Evolutionary conservation across 2,797 vertebrate genomes (phyloP).

Genomic region (Sciaenops ocellatus): DNA sequence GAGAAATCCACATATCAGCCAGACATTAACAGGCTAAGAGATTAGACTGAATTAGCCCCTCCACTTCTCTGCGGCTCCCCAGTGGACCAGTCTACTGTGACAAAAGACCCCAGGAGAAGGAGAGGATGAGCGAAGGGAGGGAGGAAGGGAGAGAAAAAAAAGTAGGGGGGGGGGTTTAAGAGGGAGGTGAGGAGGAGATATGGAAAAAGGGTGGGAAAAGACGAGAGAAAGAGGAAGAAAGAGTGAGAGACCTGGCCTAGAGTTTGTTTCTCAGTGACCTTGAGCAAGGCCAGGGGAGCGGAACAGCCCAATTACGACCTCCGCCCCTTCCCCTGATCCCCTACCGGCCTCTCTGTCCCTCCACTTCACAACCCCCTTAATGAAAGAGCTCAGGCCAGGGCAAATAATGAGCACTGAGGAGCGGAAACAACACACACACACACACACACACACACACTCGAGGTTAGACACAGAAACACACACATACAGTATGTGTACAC

Average conservation of each 20-base stretch:
- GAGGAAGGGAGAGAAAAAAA: slow-evolving; percentile 41
- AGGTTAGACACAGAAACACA: slow-evolving; percentile 1
- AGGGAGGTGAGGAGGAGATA: slow-evolving; percentile 36
- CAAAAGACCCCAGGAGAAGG: slow-evolving; percentile 78
- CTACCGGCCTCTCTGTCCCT: slow-evolving; percentile 62
- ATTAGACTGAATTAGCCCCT: slow-evolving; percentile 85
- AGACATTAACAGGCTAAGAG: slow-evolving; percentile 82
- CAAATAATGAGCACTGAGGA: slow-evolving; percentile 79
- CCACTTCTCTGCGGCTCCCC: slow-evolving; percentile 72
- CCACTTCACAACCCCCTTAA: slow-evolving; percentile 74
- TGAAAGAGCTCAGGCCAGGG: slow-evolving; percentile 81
- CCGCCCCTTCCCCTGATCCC: slow-evolving; percentile 75
- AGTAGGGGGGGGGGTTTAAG: slow-evolving; percentile 33
- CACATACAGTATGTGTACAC: slow-evolving; percentile 22
- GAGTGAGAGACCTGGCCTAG: slow-evolving; percentile 64
- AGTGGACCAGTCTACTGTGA: slow-evolving; percentile 74
- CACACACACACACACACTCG: slow-evolving; percentile 8
- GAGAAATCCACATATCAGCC: slow-evolving; percentile 84
- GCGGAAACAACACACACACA: slow-evolving; percentile 56
- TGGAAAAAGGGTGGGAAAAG: slow-evolving; percentile 33
- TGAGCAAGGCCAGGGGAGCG: slow-evolving; percentile 78
- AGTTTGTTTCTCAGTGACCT: slow-evolving; percentile 81
- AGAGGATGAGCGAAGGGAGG: slow-evolving; percentile 48
- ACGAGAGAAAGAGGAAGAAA: slow-evolving; percentile 20
- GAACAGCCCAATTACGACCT: slow-evolving; percentile 85